Evolutionary conservation across 2,113 vertebrate genomes (phyloP).

Genomic region (Limnothrissa miodon): DNA sequence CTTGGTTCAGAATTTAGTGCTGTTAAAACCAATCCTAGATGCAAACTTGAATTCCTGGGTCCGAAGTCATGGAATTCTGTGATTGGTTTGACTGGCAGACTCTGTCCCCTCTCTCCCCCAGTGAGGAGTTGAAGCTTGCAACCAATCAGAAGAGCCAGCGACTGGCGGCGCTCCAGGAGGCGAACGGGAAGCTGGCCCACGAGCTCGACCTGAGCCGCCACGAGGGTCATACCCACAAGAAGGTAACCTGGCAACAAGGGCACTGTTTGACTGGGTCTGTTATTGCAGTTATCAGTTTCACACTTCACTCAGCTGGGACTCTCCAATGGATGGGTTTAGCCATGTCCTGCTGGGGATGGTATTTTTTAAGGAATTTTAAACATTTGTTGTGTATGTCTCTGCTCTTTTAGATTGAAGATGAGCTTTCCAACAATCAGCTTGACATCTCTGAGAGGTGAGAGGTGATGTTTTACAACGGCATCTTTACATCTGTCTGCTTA

Average conservation of each 20-base stretch:
- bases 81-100: background rate
- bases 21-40: slow-evolving; percentile 10
- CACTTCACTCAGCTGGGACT: background rate
- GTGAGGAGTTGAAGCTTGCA: slow-evolving; percentile 87
- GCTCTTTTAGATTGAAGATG: slow-evolving; percentile 76
- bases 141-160: slow-evolving; percentile 85
- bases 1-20: background rate
- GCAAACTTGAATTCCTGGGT: background rate
- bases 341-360: background rate
- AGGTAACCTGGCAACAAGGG: slow-evolving; percentile 58
- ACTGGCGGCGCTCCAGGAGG: slow-evolving; percentile 77
- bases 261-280: background rate
- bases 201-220: slow-evolving; percentile 76
- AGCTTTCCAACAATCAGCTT: slow-evolving; percentile 79
- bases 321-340: background rate
- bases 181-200: slow-evolving; percentile 77
- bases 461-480: background rate
- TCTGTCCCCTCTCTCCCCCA: slow-evolving; percentile 58
- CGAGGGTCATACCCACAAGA: slow-evolving; percentile 72
- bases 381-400: slow-evolving; percentile 41
- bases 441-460: slow-evolving; percentile 89
- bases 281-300: background rate
- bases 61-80: background rate
- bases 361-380: background rate
- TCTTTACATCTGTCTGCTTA: background rate